Base-by-base conservation (phyloP, 2,797 vertebrate genomes). In the Nasua narica region DNA sequence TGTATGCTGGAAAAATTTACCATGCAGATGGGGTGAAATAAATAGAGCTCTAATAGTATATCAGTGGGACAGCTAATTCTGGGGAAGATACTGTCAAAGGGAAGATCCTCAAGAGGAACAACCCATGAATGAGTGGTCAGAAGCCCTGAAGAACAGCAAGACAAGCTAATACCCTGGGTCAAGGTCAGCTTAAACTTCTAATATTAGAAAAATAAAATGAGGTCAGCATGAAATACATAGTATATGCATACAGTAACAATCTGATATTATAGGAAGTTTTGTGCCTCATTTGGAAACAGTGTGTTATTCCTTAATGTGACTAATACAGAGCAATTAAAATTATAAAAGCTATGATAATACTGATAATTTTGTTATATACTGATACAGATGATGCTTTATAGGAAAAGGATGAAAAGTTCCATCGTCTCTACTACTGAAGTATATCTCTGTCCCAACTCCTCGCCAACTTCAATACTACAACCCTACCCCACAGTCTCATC, bases 261-360 rank as follows among this genome's bases (percentile, higher is more conserved):
- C 6, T 78, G 25, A 5, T n/a, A 15, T 46, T 43, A 54, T 5
- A 72, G 69, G 35, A 91, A 91, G 15, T n/a, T 85, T 79, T 54
- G 14, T 58, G 32, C 15, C 58, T 11, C 1, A 29, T 96, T 90
- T 87, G 19, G 9, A 29, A 92, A 62, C 23, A n/a, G 0, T 52
- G 54, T 65, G 1, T 46, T 79, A 95, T 52, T 90, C 1, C 14
- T 72, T 60, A 60, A 50, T 69, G 19, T 43, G 32, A 67, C 62
- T 65, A 94, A 94, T 86, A 78, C 7, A 37, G n/a, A 54, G 13
- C 25, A 76, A 46, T 90, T 87, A 3, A 72, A 88, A 93, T 91
- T 35, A 67, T 14, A 27, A 43, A 89, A 4, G 21, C 43, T 76
- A 8, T 77, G 43, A 14, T 48, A 76, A 14, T 48, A 76, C 25